Evolutionary conservation across 2,113 vertebrate species (phyloP), one percentile per base, ranked within the genome.

Genomic region (Leptobrachium ailaonicum): DNA sequence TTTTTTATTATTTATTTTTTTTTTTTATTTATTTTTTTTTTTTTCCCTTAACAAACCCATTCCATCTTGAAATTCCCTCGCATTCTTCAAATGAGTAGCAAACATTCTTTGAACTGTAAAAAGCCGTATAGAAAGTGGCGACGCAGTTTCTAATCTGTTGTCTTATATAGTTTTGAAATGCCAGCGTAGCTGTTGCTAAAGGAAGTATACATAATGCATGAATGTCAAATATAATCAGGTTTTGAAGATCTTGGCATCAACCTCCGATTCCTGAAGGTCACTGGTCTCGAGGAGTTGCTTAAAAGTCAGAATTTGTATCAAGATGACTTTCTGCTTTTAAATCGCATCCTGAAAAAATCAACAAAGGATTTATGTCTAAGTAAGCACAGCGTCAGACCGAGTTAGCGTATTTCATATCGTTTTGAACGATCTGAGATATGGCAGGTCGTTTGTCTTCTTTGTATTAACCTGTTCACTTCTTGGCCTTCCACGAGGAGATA

Each of bases 201-300:
- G 78, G 71, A 80, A 73, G 78, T 80, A 73, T 80, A 80, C 78
- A 80, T 80, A 80, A 73, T 80, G 64, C 50, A 80, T 73, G 71
- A 80, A 80, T 63, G 78, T 80, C 78, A 80, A 74, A 73, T 80
- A 66, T 56, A 80, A 80, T 80, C 78, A 80, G 71, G 44, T 80
- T 80, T 80, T 73, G 63, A 80, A 74, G 78, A 73, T 67, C 78
- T 73, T 80, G 78, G 78, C 78, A 80, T 66, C 78, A 68, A 72
- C 60, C 43, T 50, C 43, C 63, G 62, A 73, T 73, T 66, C 32
- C 71, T 80, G 78, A 80, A 80, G 78, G 78, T 80, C 78, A 80
- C 62, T 60, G 71, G 78, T 68, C 78, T 80, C 73, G 50, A 80
- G 53, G 63, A 80, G 71, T 80, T 68, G 78, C 78, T 74, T 80